Conservation (phyloP, 2,113 vertebrate genomes). For the Amazona vittata region DNA sequence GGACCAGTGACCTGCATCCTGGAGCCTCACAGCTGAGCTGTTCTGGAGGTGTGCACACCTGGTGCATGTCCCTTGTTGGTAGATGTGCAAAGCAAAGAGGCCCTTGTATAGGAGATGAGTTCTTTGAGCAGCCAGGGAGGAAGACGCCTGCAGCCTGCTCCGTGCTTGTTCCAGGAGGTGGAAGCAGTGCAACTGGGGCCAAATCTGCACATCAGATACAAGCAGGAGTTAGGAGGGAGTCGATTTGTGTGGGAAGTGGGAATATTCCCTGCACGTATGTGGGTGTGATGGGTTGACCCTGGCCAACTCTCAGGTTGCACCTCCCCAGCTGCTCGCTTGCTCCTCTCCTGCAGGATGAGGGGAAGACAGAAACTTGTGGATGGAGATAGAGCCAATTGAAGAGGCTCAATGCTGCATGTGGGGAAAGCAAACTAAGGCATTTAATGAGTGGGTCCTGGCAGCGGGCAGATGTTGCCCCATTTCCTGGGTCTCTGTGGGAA, state of each 20-base stretch:
- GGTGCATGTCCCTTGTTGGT: neutral
- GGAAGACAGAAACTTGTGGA: no score
- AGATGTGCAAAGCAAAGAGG: neutral
- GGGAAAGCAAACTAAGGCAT: neutral
- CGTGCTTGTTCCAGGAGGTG: neutral
- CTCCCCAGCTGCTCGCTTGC: accelerated
- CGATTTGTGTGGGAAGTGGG: neutral
- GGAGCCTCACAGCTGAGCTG: neutral
- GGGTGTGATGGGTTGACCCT: neutral
- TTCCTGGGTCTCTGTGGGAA: neutral
- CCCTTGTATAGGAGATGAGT: neutral
- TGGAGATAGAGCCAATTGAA: neutral
- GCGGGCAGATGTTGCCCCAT: neutral
- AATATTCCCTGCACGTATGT: accelerated
- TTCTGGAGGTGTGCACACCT: neutral
- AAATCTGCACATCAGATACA: neutral
- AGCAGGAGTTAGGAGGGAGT: neutral
- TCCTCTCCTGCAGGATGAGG: neutral
- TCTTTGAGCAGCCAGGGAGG: neutral
- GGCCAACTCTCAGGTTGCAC: neutral
- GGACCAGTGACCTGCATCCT: neutral
- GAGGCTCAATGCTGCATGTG: neutral
- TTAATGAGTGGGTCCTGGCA: neutral
- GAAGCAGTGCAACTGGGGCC: neutral
- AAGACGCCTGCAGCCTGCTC: neutral